A percentile compares a stretch with the other conserved stretches of the same genome.
These are phyloP conservation scores for Muscina levida DNA, from an alignment of 2,888 invertebrate genomes.

Conservation along the genomic window DNA sequence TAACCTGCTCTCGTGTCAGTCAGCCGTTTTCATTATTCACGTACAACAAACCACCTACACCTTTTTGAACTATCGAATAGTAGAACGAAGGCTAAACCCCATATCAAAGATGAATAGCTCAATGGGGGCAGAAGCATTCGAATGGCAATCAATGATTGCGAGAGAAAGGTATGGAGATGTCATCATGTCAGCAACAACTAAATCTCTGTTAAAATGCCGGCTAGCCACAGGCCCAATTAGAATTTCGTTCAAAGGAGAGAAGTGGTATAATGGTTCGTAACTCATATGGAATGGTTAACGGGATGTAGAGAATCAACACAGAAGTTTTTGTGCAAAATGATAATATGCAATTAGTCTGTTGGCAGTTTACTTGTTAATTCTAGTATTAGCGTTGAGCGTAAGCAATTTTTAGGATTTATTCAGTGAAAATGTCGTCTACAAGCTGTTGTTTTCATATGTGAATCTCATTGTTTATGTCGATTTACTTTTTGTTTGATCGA, in stretches of 20 bases:
- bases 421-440: not conserved
- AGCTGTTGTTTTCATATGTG: no score
- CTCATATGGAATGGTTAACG: not conserved
- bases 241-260: not conserved
- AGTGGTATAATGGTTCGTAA: not conserved
- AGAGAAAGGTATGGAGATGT: not conserved
- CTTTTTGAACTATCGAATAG: no score
- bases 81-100: not conserved
- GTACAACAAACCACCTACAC: not conserved
- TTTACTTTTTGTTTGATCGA: no score
- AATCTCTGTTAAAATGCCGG: slow-evolving; percentile 7
- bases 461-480: no score
- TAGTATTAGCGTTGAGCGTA: not conserved
- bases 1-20: not conserved
- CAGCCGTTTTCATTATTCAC: no score
- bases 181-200: not conserved
- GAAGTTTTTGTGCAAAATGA: not conserved
- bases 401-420: not conserved
- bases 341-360: not conserved
- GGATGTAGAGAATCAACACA: not conserved
- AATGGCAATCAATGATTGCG: not conserved
- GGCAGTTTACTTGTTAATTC: slow-evolving; percentile 17
- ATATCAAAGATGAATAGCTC: slow-evolving; percentile 3
- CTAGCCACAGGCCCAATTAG: not conserved
- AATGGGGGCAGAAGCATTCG: not conserved